phyloP scores from a whole-genome alignment of 2,797 vertebrate species.

The Sebastiscus albofasciatus region DNA sequence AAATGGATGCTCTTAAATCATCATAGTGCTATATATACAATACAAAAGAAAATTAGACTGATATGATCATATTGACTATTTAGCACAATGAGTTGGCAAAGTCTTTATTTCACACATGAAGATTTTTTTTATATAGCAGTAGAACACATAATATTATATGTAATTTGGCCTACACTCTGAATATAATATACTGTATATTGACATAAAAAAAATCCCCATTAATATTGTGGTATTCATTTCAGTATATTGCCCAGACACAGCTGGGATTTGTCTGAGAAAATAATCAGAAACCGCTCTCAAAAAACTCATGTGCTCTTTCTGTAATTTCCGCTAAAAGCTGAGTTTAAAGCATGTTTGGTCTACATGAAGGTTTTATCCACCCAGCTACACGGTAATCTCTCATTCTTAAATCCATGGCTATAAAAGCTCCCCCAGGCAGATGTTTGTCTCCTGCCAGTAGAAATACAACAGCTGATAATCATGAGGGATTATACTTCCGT shows the following conservation, averaged over 20 bases:
- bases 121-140: background rate
- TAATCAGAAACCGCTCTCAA: background rate
- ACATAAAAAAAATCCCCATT: background rate
- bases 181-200: background rate
- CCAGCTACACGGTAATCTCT: constrained; percentile 50
- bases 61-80: background rate
- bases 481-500: constrained; percentile 24
- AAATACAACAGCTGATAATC: constrained; percentile 36
- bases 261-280: background rate
- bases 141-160: background rate
- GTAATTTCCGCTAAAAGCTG: constrained; percentile 21
- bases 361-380: constrained; percentile 14
- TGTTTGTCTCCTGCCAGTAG: constrained; percentile 23
- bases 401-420: constrained; percentile 42
- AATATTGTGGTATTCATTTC: background rate
- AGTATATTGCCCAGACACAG: background rate
- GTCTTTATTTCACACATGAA: background rate
- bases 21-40: background rate
- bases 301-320: background rate
- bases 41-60: background rate
- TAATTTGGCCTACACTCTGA: background rate
- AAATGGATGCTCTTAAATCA: background rate
- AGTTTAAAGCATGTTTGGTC: constrained; percentile 27
- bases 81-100: background rate
- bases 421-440: constrained; percentile 46